Conservation (phyloP, 1,140 invertebrate genomes). For the Orchesella cincta region DNA sequence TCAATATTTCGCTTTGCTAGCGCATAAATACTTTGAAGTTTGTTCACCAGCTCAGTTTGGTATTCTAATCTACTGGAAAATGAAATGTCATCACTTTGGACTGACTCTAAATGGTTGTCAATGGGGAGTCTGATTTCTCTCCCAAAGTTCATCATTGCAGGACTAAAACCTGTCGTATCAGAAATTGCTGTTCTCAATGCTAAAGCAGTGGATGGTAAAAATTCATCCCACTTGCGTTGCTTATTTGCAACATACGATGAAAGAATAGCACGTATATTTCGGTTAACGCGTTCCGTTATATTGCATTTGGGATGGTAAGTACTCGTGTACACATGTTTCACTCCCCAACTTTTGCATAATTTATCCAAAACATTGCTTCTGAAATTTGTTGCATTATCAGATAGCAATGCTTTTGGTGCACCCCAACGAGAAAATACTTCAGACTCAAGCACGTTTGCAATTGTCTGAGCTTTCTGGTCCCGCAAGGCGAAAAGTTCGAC, state of each 20-base stretch:
- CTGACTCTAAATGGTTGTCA: not conserved
- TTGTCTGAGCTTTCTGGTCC: slow-evolving; percentile 27
- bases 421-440: slow-evolving; percentile 52
- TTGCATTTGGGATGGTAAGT: slow-evolving; percentile 57
- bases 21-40: slow-evolving; percentile 8
- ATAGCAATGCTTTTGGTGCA: slow-evolving; percentile 46
- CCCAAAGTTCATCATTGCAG: slow-evolving; percentile 55
- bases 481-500: slow-evolving; percentile 47
- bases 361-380: slow-evolving; percentile 29
- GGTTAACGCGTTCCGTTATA: slow-evolving; percentile 56
- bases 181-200: slow-evolving; percentile 56
- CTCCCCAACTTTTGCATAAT: slow-evolving; percentile 31
- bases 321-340: slow-evolving; percentile 49
- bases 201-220: slow-evolving; percentile 55
- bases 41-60: not conserved
- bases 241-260: slow-evolving; percentile 53
- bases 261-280: slow-evolving; percentile 56
- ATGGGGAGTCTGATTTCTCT: slow-evolving; percentile 50
- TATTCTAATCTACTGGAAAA: not conserved
- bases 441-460: slow-evolving; percentile 41
- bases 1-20: slow-evolving; percentile 15
- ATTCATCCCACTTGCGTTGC: slow-evolving; percentile 53
- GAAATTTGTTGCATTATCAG: slow-evolving; percentile 52
- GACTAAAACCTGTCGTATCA: slow-evolving; percentile 54
- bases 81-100: not conserved